Conservation (phyloP, 2,888 invertebrate species). For the Oscheius sp. region DNA sequence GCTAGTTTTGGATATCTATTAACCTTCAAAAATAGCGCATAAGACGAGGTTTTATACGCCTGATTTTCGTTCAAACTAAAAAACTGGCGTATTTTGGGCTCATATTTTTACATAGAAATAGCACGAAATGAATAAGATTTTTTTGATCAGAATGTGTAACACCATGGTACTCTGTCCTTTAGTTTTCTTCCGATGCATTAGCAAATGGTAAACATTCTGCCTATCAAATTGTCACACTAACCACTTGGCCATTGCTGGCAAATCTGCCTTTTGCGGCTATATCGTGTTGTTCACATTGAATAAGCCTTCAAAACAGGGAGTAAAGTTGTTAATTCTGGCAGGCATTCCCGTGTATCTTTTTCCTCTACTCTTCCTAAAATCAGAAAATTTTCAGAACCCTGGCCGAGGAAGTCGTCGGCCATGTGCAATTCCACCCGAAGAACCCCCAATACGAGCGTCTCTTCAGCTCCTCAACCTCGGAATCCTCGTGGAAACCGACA, state of each 20-base stretch:
- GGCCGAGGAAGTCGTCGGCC: slow-evolving; percentile 64
- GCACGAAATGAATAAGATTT: too few relatives aligned
- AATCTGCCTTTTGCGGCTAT: not conserved
- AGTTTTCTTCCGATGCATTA: too few relatives aligned
- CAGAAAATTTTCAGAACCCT: slow-evolving; percentile 42
- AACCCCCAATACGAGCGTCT: slow-evolving; percentile 53
- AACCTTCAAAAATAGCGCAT: not conserved
- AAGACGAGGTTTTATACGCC: too few relatives aligned
- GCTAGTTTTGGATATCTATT: not conserved
- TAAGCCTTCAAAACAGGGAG: too few relatives aligned
- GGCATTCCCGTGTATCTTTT: too few relatives aligned
- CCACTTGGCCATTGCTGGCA: not conserved
- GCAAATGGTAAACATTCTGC: too few relatives aligned
- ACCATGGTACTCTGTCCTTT: too few relatives aligned
- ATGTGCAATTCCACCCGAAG: slow-evolving; percentile 68
- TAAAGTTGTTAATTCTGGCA: too few relatives aligned
- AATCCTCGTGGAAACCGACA: slow-evolving; percentile 36
- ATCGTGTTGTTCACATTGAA: too few relatives aligned
- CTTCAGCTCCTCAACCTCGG: slow-evolving; percentile 39
- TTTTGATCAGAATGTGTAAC: too few relatives aligned
- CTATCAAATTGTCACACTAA: too few relatives aligned
- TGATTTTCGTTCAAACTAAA: not conserved
- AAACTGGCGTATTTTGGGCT: not conserved
- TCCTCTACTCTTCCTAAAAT: not conserved
- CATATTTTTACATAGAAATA: not conserved